Conservation (phyloP, 2,888 invertebrate genomes). For the Bugulina stolonifera region DNA sequence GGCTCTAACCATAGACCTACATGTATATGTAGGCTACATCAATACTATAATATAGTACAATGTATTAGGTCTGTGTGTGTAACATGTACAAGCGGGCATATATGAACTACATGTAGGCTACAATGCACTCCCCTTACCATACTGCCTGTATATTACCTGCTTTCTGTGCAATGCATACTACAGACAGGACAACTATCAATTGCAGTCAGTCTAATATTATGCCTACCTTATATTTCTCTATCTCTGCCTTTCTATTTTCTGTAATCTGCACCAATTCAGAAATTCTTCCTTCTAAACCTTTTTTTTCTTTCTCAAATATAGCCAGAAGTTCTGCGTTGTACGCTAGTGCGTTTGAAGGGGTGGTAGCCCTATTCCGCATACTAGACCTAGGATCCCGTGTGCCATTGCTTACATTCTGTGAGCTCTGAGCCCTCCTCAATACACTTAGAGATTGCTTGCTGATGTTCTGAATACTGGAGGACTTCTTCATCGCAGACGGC, state of each 20-base stretch:
- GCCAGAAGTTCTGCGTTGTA: constrained; percentile 52
- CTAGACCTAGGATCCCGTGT: constrained; percentile 33
- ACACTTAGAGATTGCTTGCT: constrained; percentile 11
- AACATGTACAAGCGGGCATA: no score
- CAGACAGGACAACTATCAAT: no score
- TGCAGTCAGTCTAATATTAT: no score
- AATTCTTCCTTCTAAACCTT: constrained; percentile 50
- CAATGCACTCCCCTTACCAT: no score
- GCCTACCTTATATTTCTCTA: constrained; percentile 53
- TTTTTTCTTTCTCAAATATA: constrained; percentile 53
- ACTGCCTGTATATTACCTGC: no score
- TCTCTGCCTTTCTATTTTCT: constrained; percentile 54
- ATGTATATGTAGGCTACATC: no score
- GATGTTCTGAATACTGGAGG: constrained; percentile 37
- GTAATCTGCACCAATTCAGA: constrained; percentile 53
- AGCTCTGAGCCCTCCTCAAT: constrained; percentile 4
- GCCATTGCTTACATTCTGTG: constrained; percentile 48
- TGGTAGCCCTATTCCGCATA: constrained; percentile 22
- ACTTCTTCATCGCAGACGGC: constrained; percentile 37
- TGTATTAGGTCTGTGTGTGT: no score
- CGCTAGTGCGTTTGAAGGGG: constrained; percentile 44
- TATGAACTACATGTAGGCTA: no score
- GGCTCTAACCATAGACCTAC: no score
- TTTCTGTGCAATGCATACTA: no score
- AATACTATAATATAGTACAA: no score